Conservation (phyloP, 2,797 vertebrate genomes). For the Poeciliopsis paucimaculata region DNA sequence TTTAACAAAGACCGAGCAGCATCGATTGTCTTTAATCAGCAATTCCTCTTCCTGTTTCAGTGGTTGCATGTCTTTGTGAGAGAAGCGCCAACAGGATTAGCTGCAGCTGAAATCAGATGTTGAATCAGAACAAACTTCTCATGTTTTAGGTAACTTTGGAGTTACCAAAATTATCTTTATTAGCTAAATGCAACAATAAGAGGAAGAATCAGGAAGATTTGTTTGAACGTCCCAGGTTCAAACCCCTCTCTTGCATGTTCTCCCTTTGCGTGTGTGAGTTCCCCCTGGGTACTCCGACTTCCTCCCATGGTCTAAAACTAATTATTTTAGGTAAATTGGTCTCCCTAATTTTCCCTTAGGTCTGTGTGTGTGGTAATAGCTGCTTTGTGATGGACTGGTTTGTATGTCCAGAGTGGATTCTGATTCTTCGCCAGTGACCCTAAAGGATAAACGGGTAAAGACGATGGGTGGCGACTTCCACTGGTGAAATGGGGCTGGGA, state of each 20-base stretch:
- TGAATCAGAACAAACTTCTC: not conserved
- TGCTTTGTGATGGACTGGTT: not conserved
- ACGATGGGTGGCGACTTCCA: not conserved
- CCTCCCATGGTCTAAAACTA: not conserved
- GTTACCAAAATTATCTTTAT: not conserved
- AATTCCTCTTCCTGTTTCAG: too few species aligned
- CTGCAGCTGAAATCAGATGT: not conserved
- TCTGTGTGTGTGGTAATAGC: not conserved
- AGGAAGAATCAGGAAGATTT: not conserved
- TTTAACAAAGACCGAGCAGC: too few species aligned
- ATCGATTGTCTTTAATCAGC: too few species aligned
- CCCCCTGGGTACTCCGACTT: not conserved
- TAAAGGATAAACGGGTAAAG: not conserved
- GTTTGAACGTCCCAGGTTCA: not conserved
- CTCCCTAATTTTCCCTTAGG: not conserved
- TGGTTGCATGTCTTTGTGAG: too few species aligned
- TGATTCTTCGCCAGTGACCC: not conserved
- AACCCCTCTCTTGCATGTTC: not conserved
- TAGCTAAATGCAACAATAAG: not conserved
- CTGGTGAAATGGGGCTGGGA: too few species aligned
- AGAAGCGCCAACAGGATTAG: conserved; percentile 2
- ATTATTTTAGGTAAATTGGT: not conserved
- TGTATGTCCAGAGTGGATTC: not conserved
- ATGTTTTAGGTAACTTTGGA: not conserved
- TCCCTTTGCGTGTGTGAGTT: not conserved